These are phyloP conservation scores for Trisateles emortualis DNA, from an alignment of 2,888 invertebrate species.

Conservation along the genomic window DNA sequence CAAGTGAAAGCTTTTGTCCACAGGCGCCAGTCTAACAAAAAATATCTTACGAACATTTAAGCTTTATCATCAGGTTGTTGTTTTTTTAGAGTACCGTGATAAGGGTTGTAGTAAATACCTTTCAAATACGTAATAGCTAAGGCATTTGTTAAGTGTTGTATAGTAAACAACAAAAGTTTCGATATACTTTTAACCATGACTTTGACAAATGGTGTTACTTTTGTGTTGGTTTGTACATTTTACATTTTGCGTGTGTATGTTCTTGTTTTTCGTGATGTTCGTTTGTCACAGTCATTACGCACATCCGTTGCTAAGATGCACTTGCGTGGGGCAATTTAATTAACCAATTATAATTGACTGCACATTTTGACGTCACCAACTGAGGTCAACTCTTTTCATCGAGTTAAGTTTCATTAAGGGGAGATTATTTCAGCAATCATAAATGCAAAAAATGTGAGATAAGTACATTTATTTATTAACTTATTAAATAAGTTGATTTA, in stretches of 20 bases:
- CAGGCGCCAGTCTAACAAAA: conserved; percentile 41
- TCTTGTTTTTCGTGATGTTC: conserved; percentile 54
- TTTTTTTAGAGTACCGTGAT: conserved; percentile 19
- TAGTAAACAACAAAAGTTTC: conserved; percentile 9
- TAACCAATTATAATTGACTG: conserved; percentile 63
- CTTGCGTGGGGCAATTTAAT: conserved; percentile 76
- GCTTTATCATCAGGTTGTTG: conserved; percentile 32
- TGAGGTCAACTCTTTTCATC: conserved; percentile 45
- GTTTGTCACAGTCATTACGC: conserved; percentile 68
- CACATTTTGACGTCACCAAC: conserved; percentile 57
- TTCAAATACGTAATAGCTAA: conserved; percentile 17
- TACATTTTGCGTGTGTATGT: conserved; percentile 28
- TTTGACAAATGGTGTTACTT: conserved; percentile 36
- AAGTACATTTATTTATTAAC: too few species aligned
- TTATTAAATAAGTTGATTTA: too few species aligned
- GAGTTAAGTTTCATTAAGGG: conserved; percentile 32
- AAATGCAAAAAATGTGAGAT: too few species aligned
- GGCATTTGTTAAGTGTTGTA: conserved; percentile 17
- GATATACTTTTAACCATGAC: conserved; percentile 21
- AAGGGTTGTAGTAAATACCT: conserved; percentile 23
- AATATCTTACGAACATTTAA: conserved; percentile 31
- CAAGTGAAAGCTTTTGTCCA: conserved; percentile 32
- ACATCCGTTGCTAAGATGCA: conserved; percentile 77
- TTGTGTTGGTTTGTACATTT: conserved; percentile 18
- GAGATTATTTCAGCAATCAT: not conserved